Conservation (phyloP, 2,113 vertebrate species). For the Menura novaehollandiae region DNA sequence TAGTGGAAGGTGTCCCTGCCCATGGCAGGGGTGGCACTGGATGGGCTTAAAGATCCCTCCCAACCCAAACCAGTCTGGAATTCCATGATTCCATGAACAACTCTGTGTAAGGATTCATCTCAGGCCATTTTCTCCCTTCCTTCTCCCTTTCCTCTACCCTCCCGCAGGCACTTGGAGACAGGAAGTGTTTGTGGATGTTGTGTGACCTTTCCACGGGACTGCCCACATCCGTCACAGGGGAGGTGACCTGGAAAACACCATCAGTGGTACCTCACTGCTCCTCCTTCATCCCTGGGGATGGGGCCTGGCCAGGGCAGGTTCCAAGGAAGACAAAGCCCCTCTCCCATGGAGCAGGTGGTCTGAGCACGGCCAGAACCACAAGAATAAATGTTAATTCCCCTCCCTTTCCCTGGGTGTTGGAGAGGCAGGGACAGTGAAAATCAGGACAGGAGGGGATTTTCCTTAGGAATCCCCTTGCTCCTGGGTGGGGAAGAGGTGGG, state of each 20-base stretch:
- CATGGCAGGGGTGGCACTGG: background rate
- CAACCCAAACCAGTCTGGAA: background rate
- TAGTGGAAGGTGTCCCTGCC: background rate
- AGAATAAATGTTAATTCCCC: background rate
- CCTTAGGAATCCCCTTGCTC: background rate
- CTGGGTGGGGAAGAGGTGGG: background rate
- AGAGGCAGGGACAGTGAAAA: background rate
- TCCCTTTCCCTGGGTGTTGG: background rate
- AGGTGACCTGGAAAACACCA: background rate
- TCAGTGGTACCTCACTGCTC: background rate
- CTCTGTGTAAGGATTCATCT: background rate
- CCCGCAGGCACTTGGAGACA: accelerated
- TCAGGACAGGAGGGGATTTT: background rate
- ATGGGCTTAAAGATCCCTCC: accelerated
- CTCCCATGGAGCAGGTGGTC: background rate
- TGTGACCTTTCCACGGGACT: background rate
- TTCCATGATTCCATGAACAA: background rate
- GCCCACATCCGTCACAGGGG: background rate
- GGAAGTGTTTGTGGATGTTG: background rate
- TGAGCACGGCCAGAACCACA: background rate
- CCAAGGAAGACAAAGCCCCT: background rate
- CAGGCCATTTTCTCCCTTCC: background rate
- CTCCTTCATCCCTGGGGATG: accelerated
- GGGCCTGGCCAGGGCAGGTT: accelerated
- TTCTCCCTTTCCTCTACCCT: background rate